Base-by-base conservation (phyloP, 2,888 invertebrate species). In the Drosophila histrio region DNA sequence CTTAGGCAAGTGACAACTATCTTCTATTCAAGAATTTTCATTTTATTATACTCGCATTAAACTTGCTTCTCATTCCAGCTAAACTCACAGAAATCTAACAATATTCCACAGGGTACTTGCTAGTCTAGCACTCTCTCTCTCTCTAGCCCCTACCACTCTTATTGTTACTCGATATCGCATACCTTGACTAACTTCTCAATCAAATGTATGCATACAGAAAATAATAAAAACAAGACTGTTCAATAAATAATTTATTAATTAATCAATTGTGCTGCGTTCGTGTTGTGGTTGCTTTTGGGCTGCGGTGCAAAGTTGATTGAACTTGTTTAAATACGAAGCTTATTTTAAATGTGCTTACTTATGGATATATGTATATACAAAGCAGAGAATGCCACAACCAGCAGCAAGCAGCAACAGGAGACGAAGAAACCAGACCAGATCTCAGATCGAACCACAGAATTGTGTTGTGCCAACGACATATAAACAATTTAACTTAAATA, bases 401-500 rank as follows among this genome's bases (percentile, higher is more conserved):
- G 43, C 28, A 38, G n/a, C 43, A 44, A 43, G 21, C 72, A 64
- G 9, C 54, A 26, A 41, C 41, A 62, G 54, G 56, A 61, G 57
- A 65, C 52, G 36, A 58, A 60, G 43, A 65, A 53, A 65, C 64
- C 69, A 75, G 65, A 86, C 83, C 82, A 79, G 71, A 74, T 67
- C 68, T 52, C 58, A 43, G 52, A 34, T 28, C 43, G 19, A 11
- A 43, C 52, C 52, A 43, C 81, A 84, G 72, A 67, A 60, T 56
- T 68, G 60, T 77, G 53, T 30, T 62, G 47, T 66, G 61, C 67
- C 67, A 69, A 65, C 77, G 68, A 72, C 68, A 69, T 62, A 82
- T 87, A 82, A 80, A 87, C 87, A 82, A 82, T 87, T 74, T 77
- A 87, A 66, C 70, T 61, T 60, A 72, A 75, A 87, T 82, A 75